Evolutionary conservation across 2,888 invertebrate genomes (phyloP).

Genomic region (Barypeithes pellucidus): DNA sequence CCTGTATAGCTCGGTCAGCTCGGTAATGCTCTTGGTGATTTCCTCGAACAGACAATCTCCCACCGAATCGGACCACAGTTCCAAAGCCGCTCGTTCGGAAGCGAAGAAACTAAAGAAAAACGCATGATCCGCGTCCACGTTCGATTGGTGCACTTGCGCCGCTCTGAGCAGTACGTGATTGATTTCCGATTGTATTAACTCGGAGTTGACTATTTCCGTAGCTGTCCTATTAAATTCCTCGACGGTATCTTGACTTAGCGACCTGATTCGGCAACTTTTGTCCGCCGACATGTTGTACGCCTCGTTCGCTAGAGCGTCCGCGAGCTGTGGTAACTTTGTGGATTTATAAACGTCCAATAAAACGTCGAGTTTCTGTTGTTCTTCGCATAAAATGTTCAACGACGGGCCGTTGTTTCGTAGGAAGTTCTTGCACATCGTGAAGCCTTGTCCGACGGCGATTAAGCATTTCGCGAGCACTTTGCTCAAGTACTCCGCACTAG

Average conservation of each 20-base stretch:
- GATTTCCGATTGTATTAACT: slow-evolving; percentile 85
- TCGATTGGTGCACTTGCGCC: slow-evolving; percentile 79
- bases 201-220: slow-evolving; percentile 82
- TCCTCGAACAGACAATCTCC: slow-evolving; percentile 81
- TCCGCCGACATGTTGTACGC: slow-evolving; percentile 77
- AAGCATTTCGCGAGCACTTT: slow-evolving; percentile 84
- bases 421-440: slow-evolving; percentile 70
- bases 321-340: slow-evolving; percentile 80
- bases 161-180: slow-evolving; percentile 82
- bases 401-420: slow-evolving; percentile 60
- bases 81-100: slow-evolving; percentile 80
- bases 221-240: slow-evolving; percentile 85
- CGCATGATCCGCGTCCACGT: slow-evolving; percentile 71
- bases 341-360: slow-evolving; percentile 75
- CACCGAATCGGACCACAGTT: slow-evolving; percentile 84
- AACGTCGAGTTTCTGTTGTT: slow-evolving; percentile 62
- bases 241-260: slow-evolving; percentile 78
- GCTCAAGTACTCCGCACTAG: slow-evolving; percentile 80
- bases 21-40: slow-evolving; percentile 81
- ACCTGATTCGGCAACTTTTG: slow-evolving; percentile 69
- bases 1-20: slow-evolving; percentile 80
- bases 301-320: slow-evolving; percentile 78
- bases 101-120: slow-evolving; percentile 78
- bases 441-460: slow-evolving; percentile 54
- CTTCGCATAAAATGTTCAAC: slow-evolving; percentile 60